Evolutionary conservation across 2,113 vertebrate genomes (phyloP), one percentile per base, ranked within the genome.

Genomic region (Excalfactoria chinensis): DNA sequence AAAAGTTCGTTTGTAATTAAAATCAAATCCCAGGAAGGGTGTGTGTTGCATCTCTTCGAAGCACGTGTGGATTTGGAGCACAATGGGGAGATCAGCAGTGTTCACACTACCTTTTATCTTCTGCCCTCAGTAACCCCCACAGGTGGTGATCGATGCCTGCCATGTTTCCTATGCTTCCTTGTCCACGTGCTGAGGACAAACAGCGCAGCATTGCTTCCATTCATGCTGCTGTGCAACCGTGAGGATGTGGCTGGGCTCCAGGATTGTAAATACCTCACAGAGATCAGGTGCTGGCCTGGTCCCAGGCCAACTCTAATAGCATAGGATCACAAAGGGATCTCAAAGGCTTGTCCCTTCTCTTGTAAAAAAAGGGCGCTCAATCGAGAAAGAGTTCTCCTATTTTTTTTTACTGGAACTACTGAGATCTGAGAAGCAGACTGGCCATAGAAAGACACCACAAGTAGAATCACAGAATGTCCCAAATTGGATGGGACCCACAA

Each of bases 231-330:
- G 14, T 12, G 62, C 23, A 89, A 69, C 34, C 56, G 14, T 0
- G 10, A 53, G 7, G 44, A 49, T 18, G 17, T 67, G 74, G 37
- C 55, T 73, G 46, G 35, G 56, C 46, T 93, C 75, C 92, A 68
- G 22, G 34, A 41, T 11, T 0, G 0, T 34, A 70, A 75, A 87
- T 23, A 51, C 1, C 3, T 82, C 41, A 41, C 1, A 16, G 56
- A 73, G 67, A 32, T 46, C 44, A 92, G 59, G 71, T 15, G 49
- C 55, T 63, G 59, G 48, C 55, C 73, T 62, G 44, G 2, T 49
- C 14, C 70, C 59, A 0, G 1, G 58, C 53, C 77, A 89, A 7
- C 32, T 51, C 23, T 4, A 40, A n/a, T 32, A 81, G 67, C 63
- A 84, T 20, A 70, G 43, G 6, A 17, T 17, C 21, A 60, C 1